Base-by-base conservation (phyloP, 2,113 vertebrate species). In the Paedocypris sp. region DNA sequence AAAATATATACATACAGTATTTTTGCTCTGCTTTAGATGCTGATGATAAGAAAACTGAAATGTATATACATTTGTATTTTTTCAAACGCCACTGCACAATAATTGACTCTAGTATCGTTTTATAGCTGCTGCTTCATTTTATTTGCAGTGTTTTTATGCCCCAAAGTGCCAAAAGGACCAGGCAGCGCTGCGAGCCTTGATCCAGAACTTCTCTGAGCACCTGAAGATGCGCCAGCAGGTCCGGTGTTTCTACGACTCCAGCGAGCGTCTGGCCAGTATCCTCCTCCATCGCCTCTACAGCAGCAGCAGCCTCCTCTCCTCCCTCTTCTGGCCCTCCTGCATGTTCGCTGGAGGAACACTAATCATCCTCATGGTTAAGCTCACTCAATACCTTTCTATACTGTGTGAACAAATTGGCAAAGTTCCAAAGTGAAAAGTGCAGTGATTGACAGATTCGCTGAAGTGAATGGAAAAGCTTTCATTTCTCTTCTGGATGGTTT, bases 351-450 rank as follows among this genome's bases (percentile, higher is more conserved):
- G 89, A 0, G 92, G 92, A 0, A 73, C 86, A 2, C 86, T 82
- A 35, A 93, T 97, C 15, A 86, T 97, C 0, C 72, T 91, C 11
- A 90, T 97, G 92, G 94, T 96, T 42, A 96, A 92, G 76, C 86
- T 97, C 75, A 94, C 91, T 10, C 91, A 97, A 13, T 93, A 95
- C 76, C 89, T 96, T 65, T 94, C 93, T 60, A 83, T 92, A 38
- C 85, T 96, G 68, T 90, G 89, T 1, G 92, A 97, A 61, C 87
- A 91, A 53, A 89, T 93, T 67, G 85, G 83, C 19, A 86, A 90
- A 86, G 87, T 90, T 68, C 88, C 86, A 71, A 93, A 86, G 86
- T 94, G 89, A 90, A 82, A 68, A 6, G 15, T 3, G 20, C 12
- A 22, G 38, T 20, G n/a, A 49, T 48, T 33, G 26, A 18, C 16